Conservation (phyloP, 2,888 invertebrate species). For the Clusia tigrina region DNA sequence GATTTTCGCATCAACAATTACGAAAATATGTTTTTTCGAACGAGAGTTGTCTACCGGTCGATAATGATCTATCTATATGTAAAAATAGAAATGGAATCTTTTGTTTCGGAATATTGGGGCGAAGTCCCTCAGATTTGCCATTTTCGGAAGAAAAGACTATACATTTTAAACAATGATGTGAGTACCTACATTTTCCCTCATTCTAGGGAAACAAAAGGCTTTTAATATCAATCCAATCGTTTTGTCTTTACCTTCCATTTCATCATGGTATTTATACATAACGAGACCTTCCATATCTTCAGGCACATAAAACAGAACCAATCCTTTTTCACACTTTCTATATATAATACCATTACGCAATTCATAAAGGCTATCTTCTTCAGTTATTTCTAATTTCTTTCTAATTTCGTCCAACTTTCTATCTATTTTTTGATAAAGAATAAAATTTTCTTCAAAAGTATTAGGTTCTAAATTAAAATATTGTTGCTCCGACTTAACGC, state of each 20-base stretch:
- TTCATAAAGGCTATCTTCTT: neutral
- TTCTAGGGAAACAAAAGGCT: neutral
- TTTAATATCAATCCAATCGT: neutral
- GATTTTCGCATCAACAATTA: neutral
- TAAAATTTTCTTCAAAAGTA: neutral
- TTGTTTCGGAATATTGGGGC: neutral
- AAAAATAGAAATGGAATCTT: neutral
- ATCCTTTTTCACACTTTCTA: neutral
- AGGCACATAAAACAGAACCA: neutral
- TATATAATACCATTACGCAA: neutral
- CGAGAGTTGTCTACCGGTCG: neutral
- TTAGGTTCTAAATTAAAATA: neutral
- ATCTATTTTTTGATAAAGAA: neutral
- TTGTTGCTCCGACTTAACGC: neutral
- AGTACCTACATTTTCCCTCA: too few species aligned
- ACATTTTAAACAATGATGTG: conserved; percentile 6
- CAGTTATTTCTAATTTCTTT: neutral
- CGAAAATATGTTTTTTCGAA: neutral
- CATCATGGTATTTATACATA: neutral
- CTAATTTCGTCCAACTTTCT: neutral
- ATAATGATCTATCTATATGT: neutral
- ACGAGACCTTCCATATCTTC: neutral
- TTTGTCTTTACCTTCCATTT: neutral
- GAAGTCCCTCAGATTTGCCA: neutral
- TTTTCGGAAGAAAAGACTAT: conserved; percentile 3